Base-by-base conservation (phyloP, 2,888 invertebrate species). In the Plusia festucae region DNA sequence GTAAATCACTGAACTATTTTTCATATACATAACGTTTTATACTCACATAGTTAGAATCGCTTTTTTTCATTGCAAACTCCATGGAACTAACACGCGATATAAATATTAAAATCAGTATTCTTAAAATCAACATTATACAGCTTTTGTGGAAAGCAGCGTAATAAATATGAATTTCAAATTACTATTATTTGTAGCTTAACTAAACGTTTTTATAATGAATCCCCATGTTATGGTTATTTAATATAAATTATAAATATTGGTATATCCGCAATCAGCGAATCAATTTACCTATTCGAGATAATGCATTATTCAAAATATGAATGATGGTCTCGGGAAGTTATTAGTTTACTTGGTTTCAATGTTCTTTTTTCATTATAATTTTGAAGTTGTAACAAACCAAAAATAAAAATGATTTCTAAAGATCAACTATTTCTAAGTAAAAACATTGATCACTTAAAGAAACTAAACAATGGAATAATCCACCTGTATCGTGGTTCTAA, bases 1-100 rank as follows among this genome's bases (percentile, higher is more conserved):
- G n/a, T n/a, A n/a, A n/a, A n/a, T n/a, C n/a, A n/a, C n/a, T n/a
- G n/a, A 24, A 24, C 24, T 24, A 5, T 24, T 24, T 24, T 24
- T 24, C 24, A 24, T 24, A n/a, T n/a, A 6, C 6, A 4, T 7
- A 27, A 6, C 24, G 24, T 11, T 5, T 40, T 5, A 44, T 53
- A 83, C 86, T 87, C 69, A 87, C 87, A 65, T 84, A 87, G 70
- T 84, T 87, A 44, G 87, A 82, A 6, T 76, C 53, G 61, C 60
- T 85, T 76, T 81, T 85, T 8, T 78, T 52, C 11, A 74, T 65
- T 20, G 82, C 68, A 60, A 83, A 77, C 11, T 75, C 75, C 22
- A 16, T 30, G 46, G 57, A 72, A 51, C 54, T 27, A 18, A 24
- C 65, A 55, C 27, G 55, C 56, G 56, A 77, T 49, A 66, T 32